These are phyloP conservation scores for Orbicella faveolata DNA, from an alignment of 64 coral and sea anemone species.

Conservation along the genomic window DNA sequence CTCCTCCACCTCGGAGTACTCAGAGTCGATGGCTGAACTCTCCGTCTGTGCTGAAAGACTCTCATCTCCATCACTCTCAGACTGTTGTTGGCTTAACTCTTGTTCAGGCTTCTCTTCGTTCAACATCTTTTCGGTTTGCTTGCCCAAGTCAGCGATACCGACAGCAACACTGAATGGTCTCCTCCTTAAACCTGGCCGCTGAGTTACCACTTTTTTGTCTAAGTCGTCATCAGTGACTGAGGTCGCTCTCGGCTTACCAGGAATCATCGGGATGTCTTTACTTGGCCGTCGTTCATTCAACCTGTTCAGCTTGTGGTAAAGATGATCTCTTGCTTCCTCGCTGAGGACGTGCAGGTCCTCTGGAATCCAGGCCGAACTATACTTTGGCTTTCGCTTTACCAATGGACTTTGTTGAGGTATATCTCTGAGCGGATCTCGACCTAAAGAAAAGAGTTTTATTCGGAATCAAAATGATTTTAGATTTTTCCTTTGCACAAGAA, in stretches of 20 bases:
- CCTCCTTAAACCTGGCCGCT: constrained; percentile 5
- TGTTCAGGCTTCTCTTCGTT: not conserved
- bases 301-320: not conserved
- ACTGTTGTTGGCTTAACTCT: not conserved
- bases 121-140: not conserved
- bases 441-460: not conserved
- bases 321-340: not conserved
- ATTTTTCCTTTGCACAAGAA: too few relatives aligned
- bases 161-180: constrained; percentile 21
- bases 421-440: not conserved
- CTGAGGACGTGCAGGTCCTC: not conserved
- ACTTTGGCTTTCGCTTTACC: not conserved
- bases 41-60: not conserved
- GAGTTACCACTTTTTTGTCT: not conserved
- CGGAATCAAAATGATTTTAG: not conserved
- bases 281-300: constrained; percentile 9
- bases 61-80: not conserved
- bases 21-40: not conserved
- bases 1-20: not conserved
- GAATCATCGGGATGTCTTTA: not conserved
- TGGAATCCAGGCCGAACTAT: not conserved
- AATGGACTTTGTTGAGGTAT: not conserved
- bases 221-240: not conserved
- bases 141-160: not conserved
- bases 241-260: not conserved